Percentiles rank a stretch among this genome's conserved stretches.
Evolutionary conservation across 2,113 vertebrate species (phyloP).

Genomic region (Anser cygnoides): DNA sequence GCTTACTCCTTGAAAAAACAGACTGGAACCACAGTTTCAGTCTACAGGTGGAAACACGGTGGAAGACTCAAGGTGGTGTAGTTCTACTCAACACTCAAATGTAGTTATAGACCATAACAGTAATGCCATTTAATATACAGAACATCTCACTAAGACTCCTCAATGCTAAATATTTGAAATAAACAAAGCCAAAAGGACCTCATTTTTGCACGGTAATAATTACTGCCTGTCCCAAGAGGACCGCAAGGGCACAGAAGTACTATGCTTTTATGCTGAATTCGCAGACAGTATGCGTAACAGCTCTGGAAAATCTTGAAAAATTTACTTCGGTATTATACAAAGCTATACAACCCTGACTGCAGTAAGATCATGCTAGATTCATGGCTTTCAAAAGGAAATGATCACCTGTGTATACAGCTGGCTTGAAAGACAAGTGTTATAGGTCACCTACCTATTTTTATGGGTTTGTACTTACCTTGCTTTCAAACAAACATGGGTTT

Average conservation of each 20-base stretch:
- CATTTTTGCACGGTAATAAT: background rate
- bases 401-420: background rate
- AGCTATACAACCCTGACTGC: background rate
- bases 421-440: background rate
- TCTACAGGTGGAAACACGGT: background rate
- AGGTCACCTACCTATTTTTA: background rate
- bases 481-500: background rate
- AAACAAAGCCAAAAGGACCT: background rate
- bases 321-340: background rate
- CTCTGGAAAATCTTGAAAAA: background rate
- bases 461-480: background rate
- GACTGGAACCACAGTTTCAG: background rate
- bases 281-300: background rate
- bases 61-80: background rate
- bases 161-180: background rate
- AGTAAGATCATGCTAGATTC: background rate
- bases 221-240: background rate
- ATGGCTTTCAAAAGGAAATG: background rate
- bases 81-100: background rate
- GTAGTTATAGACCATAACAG: background rate
- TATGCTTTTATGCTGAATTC: background rate
- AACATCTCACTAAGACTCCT: background rate
- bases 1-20: background rate
- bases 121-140: background rate
- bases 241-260: background rate